Conservation (phyloP, 2,888 invertebrate species). For the Lasioglossum leucozonium region DNA sequence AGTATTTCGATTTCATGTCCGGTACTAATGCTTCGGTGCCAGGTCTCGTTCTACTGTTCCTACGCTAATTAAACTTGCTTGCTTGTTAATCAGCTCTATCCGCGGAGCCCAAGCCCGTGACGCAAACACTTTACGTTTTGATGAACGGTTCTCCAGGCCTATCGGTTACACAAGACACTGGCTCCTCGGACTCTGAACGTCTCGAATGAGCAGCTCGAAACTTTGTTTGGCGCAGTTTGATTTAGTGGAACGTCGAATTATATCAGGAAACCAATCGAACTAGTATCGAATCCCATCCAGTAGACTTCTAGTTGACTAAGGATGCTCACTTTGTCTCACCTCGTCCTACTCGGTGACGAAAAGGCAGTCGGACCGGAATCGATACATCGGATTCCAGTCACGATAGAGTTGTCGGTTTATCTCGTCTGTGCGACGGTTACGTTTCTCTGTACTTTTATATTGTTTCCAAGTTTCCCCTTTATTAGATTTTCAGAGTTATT, state of each 20-base stretch:
- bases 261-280: slow-evolving; percentile 56
- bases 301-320: slow-evolving; percentile 47
- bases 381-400: slow-evolving; percentile 44
- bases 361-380: slow-evolving; percentile 21
- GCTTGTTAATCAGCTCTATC: slow-evolving; percentile 50
- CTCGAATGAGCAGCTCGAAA: slow-evolving; percentile 72
- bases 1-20: slow-evolving; percentile 22
- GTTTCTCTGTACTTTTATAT: background rate
- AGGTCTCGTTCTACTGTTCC: slow-evolving; percentile 14
- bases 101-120: background rate
- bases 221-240: slow-evolving; percentile 74
- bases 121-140: slow-evolving; percentile 17
- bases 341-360: slow-evolving; percentile 40
- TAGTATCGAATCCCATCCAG: slow-evolving; percentile 54
- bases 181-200: slow-evolving; percentile 26
- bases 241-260: slow-evolving; percentile 69
- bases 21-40: background rate
- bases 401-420: slow-evolving; percentile 33
- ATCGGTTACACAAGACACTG: slow-evolving; percentile 38
- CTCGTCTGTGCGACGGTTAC: background rate
- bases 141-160: slow-evolving; percentile 37
- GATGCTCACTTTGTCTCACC: slow-evolving; percentile 49
- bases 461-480: background rate
- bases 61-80: slow-evolving; percentile 33
- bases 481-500: slow-evolving; percentile 15